Evolutionary conservation across 2,113 vertebrate genomes (phyloP).

Genomic region (Spea multiplicata): DNA sequence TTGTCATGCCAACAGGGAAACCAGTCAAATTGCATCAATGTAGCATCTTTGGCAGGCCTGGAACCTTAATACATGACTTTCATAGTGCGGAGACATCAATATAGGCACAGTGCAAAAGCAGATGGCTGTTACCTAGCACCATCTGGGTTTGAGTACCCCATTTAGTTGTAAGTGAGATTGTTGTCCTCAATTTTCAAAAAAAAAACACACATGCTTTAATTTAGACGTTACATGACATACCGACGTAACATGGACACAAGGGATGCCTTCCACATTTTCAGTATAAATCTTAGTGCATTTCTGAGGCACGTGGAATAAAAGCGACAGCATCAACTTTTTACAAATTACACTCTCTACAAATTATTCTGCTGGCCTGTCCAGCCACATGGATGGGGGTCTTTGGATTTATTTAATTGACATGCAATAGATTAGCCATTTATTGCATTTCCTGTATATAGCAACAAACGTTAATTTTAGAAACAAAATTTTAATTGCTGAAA

Average conservation of each 20-base stretch:
- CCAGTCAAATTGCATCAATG: not conserved
- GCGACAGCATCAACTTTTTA: not conserved
- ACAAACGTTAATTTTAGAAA: too few relatives aligned
- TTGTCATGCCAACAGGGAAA: not conserved
- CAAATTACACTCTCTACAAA: too few relatives aligned
- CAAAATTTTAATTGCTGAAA: not conserved
- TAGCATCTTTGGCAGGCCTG: conserved; percentile 38
- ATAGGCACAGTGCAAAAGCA: conserved; percentile 34
- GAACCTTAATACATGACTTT: conserved; percentile 14
- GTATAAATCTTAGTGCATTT: not conserved
- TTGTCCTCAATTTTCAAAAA: conserved; percentile 26
- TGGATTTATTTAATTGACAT: not conserved
- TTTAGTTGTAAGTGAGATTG: conserved; percentile 25
- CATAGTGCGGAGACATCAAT: conserved; percentile 22
- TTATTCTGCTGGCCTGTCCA: too few relatives aligned
- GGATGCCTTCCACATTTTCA: not conserved
- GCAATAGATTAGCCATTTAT: not conserved
- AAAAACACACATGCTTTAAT: not conserved
- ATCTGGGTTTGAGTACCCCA: conserved; percentile 12
- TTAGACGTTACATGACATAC: not conserved
- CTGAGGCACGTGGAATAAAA: not conserved
- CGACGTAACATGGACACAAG: not conserved
- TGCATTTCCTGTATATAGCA: not conserved
- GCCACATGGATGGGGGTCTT: not conserved
- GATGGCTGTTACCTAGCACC: conserved; percentile 41